Evolutionary conservation across 2,113 vertebrate genomes (phyloP), one percentile per base, ranked within the genome.

Genomic region (Pluvialis apricaria): DNA sequence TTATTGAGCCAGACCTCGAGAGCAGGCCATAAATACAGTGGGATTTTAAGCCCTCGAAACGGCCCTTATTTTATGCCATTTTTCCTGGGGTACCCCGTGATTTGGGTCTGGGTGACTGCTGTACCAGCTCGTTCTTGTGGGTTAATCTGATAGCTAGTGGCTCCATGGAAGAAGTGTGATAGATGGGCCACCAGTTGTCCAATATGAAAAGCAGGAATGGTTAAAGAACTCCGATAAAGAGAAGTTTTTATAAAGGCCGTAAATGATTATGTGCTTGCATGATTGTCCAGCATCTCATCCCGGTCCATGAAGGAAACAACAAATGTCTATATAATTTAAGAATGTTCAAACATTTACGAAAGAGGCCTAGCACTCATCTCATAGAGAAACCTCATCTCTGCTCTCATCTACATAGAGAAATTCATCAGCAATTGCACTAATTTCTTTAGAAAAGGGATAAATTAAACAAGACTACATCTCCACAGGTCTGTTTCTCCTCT

Each of bases 61-160:
- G 2, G 17, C 18, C 47, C 20, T 45, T 0, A 0, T 45, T 72
- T 66, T 86, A 60, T 13, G 24, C 11, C 1, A 0, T 17, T 57
- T 26, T 82, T 36, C 34, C 0, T 45, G 3, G 38, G 9, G 22
- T 15, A 2, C 5, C n/a, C 18, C 4, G 2, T 13, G 52, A 66
- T 79, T 61, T 1, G 1, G 49, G 24, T 71, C 22, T 36, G 29
- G 15, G 54, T 68, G 57, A n/a, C 15, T 32, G 12, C 4, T 65
- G 68, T n/a, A 57, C 47, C 20, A 52, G 29, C 11, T 62, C 4
- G 0, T 40, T 78, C 54, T 25, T 86, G 38, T 52, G 31, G 42
- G 28, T 36, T 47, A 47, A 69, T 17, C 55, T 54, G 42, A 13
- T 57, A 77, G 38, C 25, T 64, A 45, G 11, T 8, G 31, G 31